phyloP scores from a whole-genome alignment of 2,797 vertebrate species.

The Cossypha niveicapilla region DNA sequence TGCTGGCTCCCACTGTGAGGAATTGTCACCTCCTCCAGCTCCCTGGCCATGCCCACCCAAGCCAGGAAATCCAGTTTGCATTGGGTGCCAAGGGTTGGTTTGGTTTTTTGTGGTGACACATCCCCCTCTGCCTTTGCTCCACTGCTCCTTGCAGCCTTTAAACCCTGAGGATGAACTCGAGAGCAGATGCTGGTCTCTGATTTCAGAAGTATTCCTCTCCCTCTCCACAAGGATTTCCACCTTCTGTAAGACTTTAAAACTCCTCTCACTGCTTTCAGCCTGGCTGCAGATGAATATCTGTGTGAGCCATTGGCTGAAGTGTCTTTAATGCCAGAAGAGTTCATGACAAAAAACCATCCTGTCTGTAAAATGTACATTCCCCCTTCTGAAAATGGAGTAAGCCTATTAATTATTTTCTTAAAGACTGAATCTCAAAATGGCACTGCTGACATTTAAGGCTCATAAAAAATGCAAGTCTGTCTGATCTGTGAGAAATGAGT shows the following conservation, averaged over 20 bases:
- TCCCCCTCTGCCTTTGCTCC: neutral
- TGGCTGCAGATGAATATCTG: neutral
- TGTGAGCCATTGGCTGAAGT: neutral
- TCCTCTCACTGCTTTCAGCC: neutral
- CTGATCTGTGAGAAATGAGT: neutral
- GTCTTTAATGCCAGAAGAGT: neutral
- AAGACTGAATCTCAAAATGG: neutral
- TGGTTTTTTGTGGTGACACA: neutral
- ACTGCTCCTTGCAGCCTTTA: neutral
- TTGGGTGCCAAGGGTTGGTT: neutral
- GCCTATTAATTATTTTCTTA: constrained; percentile 29
- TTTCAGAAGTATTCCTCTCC: neutral
- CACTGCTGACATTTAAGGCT: constrained; percentile 29
- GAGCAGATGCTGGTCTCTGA: neutral
- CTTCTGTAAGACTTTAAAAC: neutral
- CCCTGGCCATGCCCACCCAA: accelerated
- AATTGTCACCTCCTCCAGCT: neutral
- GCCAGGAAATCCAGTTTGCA: accelerated
- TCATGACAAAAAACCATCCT: neutral
- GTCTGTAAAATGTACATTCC: neutral
- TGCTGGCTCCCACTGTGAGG: neutral
- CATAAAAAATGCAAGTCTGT: neutral
- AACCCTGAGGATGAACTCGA: neutral
- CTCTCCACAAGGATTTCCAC: neutral
- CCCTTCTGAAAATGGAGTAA: neutral